Evolutionary conservation across 2,797 vertebrate species (phyloP).

Genomic region (Enteromius viviparus): DNA sequence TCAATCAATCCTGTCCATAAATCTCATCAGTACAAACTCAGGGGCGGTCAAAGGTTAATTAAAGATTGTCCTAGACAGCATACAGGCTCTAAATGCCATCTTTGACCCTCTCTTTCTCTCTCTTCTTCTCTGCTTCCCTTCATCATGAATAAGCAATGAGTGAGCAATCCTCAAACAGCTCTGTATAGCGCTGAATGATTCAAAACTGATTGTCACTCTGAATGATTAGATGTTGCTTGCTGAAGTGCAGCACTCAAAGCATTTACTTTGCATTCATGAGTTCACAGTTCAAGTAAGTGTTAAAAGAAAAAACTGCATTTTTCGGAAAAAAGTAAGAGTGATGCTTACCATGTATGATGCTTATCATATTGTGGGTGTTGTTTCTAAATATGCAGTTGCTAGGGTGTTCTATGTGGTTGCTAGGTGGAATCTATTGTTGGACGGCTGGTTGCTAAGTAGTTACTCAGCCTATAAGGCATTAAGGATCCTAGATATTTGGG

Average conservation of each 20-base stretch:
- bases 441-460: background rate
- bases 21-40: conserved; percentile 70
- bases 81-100: conserved; percentile 64
- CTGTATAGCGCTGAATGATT: conserved; percentile 18
- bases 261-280: background rate
- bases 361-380: background rate
- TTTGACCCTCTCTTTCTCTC: conserved; percentile 37
- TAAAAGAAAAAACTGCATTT: conserved; percentile 9
- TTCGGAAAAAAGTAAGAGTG: conserved; percentile 7
- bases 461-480: background rate
- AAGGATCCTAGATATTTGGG: background rate
- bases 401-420: background rate
- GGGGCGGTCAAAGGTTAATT: conserved; percentile 57
- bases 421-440: background rate
- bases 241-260: background rate
- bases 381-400: background rate
- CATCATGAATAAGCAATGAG: conserved; percentile 40
- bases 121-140: background rate
- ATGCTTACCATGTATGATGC: background rate
- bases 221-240: background rate
- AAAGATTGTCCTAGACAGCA: conserved; percentile 63
- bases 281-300: conserved; percentile 12
- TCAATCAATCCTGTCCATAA: conserved; percentile 61
- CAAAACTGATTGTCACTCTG: background rate
- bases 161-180: conserved; percentile 32